These are phyloP conservation scores for Rhagonycha lutea DNA, from an alignment of 2,888 invertebrate species.

Conservation along the genomic window DNA sequence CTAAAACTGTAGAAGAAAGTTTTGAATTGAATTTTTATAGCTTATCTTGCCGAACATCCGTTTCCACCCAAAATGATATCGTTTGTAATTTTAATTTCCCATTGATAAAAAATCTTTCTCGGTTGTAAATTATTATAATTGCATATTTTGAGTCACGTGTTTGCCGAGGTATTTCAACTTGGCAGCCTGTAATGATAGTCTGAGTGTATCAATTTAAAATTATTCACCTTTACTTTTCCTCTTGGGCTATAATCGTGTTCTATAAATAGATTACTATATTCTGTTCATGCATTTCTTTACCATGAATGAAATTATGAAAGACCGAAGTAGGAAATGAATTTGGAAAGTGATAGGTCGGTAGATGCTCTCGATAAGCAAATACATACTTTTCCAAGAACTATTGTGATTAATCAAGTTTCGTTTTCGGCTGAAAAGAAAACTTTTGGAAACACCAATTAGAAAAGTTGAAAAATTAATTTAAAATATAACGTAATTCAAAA, in stretches of 20 bases:
- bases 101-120: background rate
- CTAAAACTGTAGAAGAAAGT: conserved; percentile 18
- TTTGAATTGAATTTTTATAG: conserved; percentile 2
- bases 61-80: background rate
- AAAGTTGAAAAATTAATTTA: background rate
- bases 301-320: background rate
- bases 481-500: background rate
- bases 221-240: background rate
- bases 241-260: background rate
- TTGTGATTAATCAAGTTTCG: background rate
- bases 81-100: background rate
- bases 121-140: background rate
- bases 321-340: background rate
- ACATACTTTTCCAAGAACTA: background rate
- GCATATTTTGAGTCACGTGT: background rate
- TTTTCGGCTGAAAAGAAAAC: background rate
- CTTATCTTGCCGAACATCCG: background rate
- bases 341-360: background rate
- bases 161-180: background rate
- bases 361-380: background rate
- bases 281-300: background rate
- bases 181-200: background rate
- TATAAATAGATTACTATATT: background rate
- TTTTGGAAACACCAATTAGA: background rate
- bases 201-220: background rate